Evolutionary conservation across 2,797 vertebrate species (phyloP), one percentile per base, ranked within the genome.

Genomic region (Pipistrellus pygmaeus): DNA sequence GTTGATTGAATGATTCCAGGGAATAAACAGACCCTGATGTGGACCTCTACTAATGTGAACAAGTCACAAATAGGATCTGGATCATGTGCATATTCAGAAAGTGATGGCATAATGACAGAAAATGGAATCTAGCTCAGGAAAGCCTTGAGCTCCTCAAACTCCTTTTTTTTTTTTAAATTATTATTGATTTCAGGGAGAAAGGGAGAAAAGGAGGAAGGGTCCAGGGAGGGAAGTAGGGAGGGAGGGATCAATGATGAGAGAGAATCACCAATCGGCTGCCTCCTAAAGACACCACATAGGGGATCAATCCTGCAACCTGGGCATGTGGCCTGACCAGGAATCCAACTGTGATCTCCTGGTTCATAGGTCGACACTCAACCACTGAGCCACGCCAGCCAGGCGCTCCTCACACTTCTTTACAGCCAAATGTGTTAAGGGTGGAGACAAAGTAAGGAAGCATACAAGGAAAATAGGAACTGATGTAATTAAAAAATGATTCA

Each of bases 81-180:
- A 14, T 13, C 57, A 68, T 1, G n/a, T 11, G 30, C 30, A 13
- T 7, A 27, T 66, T 5, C 11, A 32, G 5, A 21, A 71, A 75
- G 44, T 1, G 68, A 41, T 0, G 9, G 14, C 27, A 2, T 1
- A 11, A 53, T 5, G 21, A 53, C 0, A 20, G 46, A 7, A 17
- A 1, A 7, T 60, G 4, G 4, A 25, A 44, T 46, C 46, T 7
- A 57, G 51, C 60, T 75, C 17, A 18, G 35, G 20, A 72, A 69
- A 8, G 11, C 9, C 21, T 10, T 38, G 62, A 35, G 44, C 14
- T 25, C 38, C 60, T 48, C 38, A 51, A 76, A 57, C 60, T 21
- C 68, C 77, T 48, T 30, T 30, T 57, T 11, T 57, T 57, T 44
- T 38, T 38, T 11, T 57, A 25, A 2, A 13, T 27, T 27, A 27